phyloP scores from a whole-genome alignment of 2,113 vertebrate genomes.

The Podarcis muralis region DNA sequence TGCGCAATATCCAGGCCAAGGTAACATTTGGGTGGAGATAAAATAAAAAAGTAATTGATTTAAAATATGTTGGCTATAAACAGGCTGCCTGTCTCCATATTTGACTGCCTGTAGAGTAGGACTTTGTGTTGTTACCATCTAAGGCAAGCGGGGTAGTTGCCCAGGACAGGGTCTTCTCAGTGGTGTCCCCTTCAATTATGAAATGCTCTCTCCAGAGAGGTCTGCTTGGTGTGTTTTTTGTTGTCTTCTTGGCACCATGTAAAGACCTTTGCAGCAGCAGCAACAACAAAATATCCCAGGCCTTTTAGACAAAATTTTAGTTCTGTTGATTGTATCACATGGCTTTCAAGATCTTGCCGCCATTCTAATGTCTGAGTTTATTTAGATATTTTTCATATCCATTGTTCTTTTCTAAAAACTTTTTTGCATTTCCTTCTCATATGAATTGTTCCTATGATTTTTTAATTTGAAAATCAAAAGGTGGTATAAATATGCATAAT shows the following conservation, averaged over 20 bases:
- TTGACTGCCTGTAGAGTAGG: too few relatives aligned
- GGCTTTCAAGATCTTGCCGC: neutral
- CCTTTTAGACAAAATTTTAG: neutral
- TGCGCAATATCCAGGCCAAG: slow-evolving; percentile 86
- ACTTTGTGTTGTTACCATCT: too few relatives aligned
- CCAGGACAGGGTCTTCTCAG: neutral
- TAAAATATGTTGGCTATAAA: neutral
- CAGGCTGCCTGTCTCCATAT: neutral
- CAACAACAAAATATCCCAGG: too few relatives aligned
- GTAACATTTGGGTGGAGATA: slow-evolving; percentile 64
- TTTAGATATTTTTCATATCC: too few relatives aligned
- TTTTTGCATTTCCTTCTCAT: neutral
- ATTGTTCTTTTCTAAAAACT: neutral
- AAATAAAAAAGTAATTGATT: neutral
- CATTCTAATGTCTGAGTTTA: neutral
- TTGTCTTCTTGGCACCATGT: neutral
- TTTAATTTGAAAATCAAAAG: neutral
- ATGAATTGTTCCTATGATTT: neutral
- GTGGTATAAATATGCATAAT: neutral
- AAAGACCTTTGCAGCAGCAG: too few relatives aligned
- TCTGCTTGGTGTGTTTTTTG: neutral
- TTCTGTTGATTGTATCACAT: neutral
- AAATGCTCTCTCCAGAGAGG: neutral
- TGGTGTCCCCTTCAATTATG: neutral
- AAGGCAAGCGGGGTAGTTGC: neutral